These are phyloP conservation scores for Anaspis maculata DNA, from an alignment of 2,888 invertebrate genomes.

Conservation along the genomic window DNA sequence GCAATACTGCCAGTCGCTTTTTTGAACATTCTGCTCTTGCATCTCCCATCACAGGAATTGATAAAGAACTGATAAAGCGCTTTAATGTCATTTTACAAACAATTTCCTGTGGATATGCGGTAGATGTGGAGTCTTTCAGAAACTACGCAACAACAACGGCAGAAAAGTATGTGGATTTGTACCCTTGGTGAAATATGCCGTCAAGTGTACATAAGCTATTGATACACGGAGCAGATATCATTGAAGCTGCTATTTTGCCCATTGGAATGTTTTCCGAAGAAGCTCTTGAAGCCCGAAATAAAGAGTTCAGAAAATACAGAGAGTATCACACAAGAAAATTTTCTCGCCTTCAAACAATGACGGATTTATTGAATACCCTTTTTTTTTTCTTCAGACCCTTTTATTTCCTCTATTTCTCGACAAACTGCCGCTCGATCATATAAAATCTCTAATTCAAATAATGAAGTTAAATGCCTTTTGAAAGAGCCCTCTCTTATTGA, in stretches of 20 bases:
- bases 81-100: conserved; percentile 8
- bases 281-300: conserved; percentile 20
- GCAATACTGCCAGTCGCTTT: background rate
- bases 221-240: conserved; percentile 18
- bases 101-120: conserved; percentile 13
- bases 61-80: conserved; percentile 7
- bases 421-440: no score
- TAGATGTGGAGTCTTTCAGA: conserved; percentile 13
- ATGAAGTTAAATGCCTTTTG: no score
- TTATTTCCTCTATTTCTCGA: conserved; percentile 1
- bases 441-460: no score
- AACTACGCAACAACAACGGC: conserved; percentile 13
- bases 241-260: conserved; percentile 14
- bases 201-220: conserved; percentile 17
- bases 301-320: conserved; percentile 12
- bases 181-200: conserved; percentile 13
- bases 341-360: conserved; percentile 12
- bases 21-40: background rate
- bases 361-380: conserved; percentile 8
- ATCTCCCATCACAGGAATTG: conserved; percentile 1
- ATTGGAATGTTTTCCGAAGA: conserved; percentile 20
- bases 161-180: conserved; percentile 13
- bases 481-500: no score
- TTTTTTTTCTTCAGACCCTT: conserved; percentile 8
- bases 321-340: conserved; percentile 9